These are phyloP conservation scores for Lanius collurio DNA, from an alignment of 2,113 vertebrate species.

Conservation along the genomic window DNA sequence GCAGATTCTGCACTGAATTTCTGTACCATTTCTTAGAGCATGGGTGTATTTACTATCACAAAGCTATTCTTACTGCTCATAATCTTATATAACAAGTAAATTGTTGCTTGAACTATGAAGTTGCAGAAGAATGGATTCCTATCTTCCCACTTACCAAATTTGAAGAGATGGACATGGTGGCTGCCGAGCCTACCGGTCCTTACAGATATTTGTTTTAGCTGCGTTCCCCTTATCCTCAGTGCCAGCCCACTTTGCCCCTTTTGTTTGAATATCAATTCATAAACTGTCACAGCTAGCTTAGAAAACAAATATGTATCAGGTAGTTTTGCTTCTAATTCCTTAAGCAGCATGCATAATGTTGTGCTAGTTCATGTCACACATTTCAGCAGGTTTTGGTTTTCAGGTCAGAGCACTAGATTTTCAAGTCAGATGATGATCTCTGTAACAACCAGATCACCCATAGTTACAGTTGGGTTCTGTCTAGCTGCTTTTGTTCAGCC, in stretches of 20 bases:
- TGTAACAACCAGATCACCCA: background rate
- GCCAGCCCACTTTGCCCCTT: background rate
- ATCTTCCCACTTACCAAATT: background rate
- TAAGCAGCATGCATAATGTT: background rate
- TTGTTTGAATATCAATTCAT: background rate
- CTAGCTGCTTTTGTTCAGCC: background rate
- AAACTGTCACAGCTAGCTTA: background rate
- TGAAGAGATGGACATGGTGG: background rate
- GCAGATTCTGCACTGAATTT: background rate
- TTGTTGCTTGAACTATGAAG: background rate
- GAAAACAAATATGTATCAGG: background rate
- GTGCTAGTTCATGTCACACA: background rate
- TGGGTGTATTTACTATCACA: background rate
- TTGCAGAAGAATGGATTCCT: background rate
- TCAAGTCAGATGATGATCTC: background rate
- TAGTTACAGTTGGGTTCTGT: background rate
- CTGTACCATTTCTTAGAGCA: background rate
- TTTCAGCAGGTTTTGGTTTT: background rate
- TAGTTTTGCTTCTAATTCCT: background rate
- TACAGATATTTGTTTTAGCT: background rate
- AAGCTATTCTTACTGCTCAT: background rate
- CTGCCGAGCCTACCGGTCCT: background rate
- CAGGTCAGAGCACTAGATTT: background rate
- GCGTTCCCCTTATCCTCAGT: background rate
- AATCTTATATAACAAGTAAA: background rate